Evolutionary conservation across 2,797 vertebrate species (phyloP).

Genomic region (Pangasius sanitwongsei): DNA sequence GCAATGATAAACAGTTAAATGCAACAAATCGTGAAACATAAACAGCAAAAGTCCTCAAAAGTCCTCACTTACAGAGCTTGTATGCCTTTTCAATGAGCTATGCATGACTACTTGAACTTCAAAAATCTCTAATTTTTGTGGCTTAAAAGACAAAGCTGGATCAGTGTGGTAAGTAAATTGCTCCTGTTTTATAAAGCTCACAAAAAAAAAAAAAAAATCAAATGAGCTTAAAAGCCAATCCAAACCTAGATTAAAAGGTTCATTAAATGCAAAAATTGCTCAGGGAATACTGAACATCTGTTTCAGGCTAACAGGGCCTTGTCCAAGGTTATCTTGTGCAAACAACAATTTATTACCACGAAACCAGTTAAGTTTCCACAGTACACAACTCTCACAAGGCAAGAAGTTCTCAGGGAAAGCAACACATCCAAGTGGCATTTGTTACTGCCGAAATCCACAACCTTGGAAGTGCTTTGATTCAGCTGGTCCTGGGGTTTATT

Average conservation of each 20-base stretch:
- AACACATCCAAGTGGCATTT: constrained; percentile 41
- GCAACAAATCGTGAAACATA: background rate
- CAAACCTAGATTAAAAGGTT: constrained; percentile 79
- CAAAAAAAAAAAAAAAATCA: constrained; percentile 57
- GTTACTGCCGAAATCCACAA: constrained; percentile 53
- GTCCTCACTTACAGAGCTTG: constrained; percentile 18
- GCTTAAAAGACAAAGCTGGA: constrained; percentile 68
- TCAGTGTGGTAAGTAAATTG: constrained; percentile 75
- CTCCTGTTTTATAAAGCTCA: constrained; percentile 75
- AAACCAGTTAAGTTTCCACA: constrained; percentile 50
- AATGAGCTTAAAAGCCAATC: constrained; percentile 75
- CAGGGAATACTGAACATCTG: constrained; percentile 79
- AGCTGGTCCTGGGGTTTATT: constrained; percentile 60
- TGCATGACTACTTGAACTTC: constrained; percentile 55
- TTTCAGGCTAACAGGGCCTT: constrained; percentile 70
- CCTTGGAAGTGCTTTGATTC: constrained; percentile 68
- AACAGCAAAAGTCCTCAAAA: background rate
- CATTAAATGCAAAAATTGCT: constrained; percentile 82
- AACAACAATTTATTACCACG: constrained; percentile 69
- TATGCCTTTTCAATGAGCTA: constrained; percentile 64
- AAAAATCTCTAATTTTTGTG: constrained; percentile 68
- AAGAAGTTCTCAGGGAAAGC: constrained; percentile 55
- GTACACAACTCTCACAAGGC: constrained; percentile 45
- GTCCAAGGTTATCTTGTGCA: constrained; percentile 76
- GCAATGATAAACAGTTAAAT: background rate